Evolutionary conservation across 2,113 vertebrate genomes (phyloP).

Genomic region (Naja naja): DNA sequence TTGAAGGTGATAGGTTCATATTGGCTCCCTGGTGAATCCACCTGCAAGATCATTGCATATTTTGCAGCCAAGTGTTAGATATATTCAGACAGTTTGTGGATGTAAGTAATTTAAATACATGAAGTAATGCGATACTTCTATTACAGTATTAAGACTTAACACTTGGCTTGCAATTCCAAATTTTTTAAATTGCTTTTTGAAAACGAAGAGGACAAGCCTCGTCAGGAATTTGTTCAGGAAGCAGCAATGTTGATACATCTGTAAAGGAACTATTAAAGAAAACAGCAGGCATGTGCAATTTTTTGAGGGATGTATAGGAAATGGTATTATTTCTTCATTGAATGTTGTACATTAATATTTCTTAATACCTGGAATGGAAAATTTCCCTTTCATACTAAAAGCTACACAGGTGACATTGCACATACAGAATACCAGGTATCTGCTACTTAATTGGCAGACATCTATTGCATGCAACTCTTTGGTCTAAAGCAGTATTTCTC

Average conservation of each 20-base stretch:
- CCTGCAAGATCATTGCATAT: background rate
- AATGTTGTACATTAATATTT: background rate
- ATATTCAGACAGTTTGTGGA: background rate
- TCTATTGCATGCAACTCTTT: background rate
- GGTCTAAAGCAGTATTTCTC: background rate
- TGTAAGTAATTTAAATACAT: background rate
- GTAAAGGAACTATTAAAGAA: background rate
- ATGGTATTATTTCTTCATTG: background rate
- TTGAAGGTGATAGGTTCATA: background rate
- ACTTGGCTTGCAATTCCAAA: background rate
- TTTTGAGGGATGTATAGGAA: background rate
- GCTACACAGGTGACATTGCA: background rate
- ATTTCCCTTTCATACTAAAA: background rate
- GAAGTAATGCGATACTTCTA: background rate
- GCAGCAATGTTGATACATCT: background rate
- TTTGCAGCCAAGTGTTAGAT: background rate
- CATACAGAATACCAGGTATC: background rate
- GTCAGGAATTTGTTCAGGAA: background rate
- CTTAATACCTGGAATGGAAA: background rate
- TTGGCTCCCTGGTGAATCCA: background rate
- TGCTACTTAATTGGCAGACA: background rate
- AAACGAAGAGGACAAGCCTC: background rate
- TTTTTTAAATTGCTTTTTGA: background rate
- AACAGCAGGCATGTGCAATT: background rate
- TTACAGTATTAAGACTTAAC: background rate